Percentiles rank a stretch among this genome's conserved stretches.
phyloP scores from a whole-genome alignment of 2,888 invertebrate species.

The Cheilosia vulpina region DNA sequence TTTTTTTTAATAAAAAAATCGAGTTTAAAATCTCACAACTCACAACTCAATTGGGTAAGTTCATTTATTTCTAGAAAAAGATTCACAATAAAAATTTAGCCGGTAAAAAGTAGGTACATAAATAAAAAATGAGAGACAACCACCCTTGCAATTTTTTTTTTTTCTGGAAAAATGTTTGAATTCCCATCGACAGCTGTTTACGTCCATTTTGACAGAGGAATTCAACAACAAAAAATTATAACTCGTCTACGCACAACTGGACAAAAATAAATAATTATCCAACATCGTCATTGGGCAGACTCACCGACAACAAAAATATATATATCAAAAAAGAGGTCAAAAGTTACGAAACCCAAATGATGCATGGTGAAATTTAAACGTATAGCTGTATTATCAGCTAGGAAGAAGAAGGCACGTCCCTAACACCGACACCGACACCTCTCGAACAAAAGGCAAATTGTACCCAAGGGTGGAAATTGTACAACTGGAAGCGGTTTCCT shows the following conservation, averaged over 20 bases:
- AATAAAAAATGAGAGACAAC: too few relatives aligned
- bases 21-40: too few relatives aligned
- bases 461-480: neutral
- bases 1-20: too few relatives aligned
- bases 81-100: too few relatives aligned
- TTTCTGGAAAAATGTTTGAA: neutral
- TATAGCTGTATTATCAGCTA: neutral
- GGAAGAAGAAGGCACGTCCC: neutral
- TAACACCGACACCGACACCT: too few relatives aligned
- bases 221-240: neutral
- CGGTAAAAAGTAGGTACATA: too few relatives aligned
- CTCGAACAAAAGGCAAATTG: too few relatives aligned
- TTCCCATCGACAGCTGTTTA: slow-evolving; percentile 10
- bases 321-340: neutral
- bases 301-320: neutral
- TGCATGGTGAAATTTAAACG: slow-evolving; percentile 2
- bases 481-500: neutral
- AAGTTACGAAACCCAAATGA: slow-evolving; percentile 34
- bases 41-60: too few relatives aligned
- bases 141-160: too few relatives aligned
- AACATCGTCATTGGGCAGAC: neutral
- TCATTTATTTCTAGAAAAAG: too few relatives aligned
- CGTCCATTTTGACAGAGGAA: slow-evolving; percentile 6
- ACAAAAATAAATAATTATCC: slow-evolving; percentile 35
- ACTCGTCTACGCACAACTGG: slow-evolving; percentile 24